phyloP scores from a whole-genome alignment of 2,797 vertebrate species.

The Tenualosa thibaudeaui region DNA sequence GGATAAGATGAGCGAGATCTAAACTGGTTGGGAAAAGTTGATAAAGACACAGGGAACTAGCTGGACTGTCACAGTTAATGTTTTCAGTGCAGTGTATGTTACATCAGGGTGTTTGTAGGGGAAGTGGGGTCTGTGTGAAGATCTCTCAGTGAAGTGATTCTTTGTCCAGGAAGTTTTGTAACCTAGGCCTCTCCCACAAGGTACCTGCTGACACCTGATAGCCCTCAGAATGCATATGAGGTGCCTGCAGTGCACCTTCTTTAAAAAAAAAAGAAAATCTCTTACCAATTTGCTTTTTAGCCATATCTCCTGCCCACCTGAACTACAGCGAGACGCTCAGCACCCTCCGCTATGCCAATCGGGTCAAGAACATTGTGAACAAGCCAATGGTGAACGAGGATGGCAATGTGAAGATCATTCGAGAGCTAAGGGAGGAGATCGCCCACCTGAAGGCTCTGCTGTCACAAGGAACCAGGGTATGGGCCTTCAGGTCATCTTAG shows the following conservation, averaged over 20 bases:
- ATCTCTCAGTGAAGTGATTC: too few relatives aligned
- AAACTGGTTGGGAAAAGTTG: neutral
- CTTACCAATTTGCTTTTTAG: constrained; percentile 58
- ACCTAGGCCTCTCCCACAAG: too few relatives aligned
- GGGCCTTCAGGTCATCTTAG: neutral
- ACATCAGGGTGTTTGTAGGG: neutral
- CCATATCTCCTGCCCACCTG: constrained; percentile 92
- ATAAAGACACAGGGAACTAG: neutral
- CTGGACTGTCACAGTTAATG: neutral
- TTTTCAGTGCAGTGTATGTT: neutral
- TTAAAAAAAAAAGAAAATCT: too few relatives aligned
- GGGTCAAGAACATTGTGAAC: constrained; percentile 99
- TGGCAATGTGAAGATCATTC: constrained; percentile 89
- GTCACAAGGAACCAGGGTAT: constrained; percentile 92
- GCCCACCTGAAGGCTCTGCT: constrained; percentile 89
- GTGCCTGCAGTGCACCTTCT: too few relatives aligned
- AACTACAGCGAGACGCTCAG: constrained; percentile 97
- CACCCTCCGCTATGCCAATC: constrained; percentile 96
- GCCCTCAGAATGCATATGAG: too few relatives aligned
- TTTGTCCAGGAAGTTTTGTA: too few relatives aligned
- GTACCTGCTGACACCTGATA: too few relatives aligned
- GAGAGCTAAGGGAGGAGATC: constrained; percentile 94
- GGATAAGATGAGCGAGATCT: neutral
- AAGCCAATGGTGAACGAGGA: constrained; percentile 98
- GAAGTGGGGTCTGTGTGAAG: neutral